Conservation (phyloP, 1,140 invertebrate species). For the Aradophagus sp. region DNA sequence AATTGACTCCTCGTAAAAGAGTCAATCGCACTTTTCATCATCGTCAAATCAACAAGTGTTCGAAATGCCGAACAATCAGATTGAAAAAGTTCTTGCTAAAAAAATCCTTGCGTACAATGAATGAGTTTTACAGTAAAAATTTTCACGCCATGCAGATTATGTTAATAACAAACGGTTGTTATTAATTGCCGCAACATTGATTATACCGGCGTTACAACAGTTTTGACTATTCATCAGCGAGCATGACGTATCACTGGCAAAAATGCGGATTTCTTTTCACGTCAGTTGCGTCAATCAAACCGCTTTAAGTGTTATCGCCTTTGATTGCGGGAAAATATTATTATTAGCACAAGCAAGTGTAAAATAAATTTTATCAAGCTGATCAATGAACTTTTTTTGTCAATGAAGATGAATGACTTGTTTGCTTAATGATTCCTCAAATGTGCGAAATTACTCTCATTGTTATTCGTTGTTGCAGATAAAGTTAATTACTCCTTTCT, state of each 20-base stretch:
- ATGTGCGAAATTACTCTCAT: no score
- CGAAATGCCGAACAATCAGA: slow-evolving; percentile 3
- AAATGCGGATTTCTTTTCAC: slow-evolving; percentile 18
- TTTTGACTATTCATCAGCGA: background rate
- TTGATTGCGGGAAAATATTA: slow-evolving; percentile 13
- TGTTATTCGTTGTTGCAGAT: no score
- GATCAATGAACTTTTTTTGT: background rate
- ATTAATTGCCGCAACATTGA: slow-evolving; percentile 37
- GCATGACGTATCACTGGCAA: slow-evolving; percentile 1
- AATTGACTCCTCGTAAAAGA: slow-evolving; percentile 38
- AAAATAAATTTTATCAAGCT: slow-evolving; percentile 1
- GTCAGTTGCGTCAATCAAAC: slow-evolving; percentile 31
- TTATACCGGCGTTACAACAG: slow-evolving; percentile 14
- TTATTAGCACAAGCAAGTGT: slow-evolving; percentile 15
- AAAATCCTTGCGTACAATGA: background rate
- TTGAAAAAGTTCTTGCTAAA: slow-evolving; percentile 13
- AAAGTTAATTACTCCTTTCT: no score
- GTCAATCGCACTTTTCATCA: slow-evolving; percentile 36
- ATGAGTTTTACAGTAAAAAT: no score
- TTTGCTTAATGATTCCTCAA: no score
- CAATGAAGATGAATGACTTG: no score
- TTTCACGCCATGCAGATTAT: slow-evolving; percentile 11
- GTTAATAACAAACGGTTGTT: slow-evolving; percentile 16
- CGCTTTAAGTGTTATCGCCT: slow-evolving; percentile 23
- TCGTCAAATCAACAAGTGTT: slow-evolving; percentile 30